These are phyloP conservation scores for Fregata magnificens DNA, from an alignment of 2,113 vertebrate species.

Conservation along the genomic window DNA sequence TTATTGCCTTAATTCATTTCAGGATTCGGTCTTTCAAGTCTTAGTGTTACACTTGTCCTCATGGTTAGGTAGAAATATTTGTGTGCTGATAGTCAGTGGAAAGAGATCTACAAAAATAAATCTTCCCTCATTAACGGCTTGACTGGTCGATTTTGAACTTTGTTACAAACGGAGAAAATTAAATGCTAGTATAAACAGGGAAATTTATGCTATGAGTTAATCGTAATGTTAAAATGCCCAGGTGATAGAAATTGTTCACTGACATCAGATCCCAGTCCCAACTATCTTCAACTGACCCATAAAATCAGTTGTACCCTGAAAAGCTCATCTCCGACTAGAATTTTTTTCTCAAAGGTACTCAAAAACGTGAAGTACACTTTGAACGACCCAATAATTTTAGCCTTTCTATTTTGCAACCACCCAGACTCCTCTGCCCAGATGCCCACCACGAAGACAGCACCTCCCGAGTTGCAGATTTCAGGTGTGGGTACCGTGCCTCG, in stretches of 20 bases:
- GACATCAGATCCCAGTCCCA: background rate
- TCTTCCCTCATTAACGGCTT: constrained; percentile 18
- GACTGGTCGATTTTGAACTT: background rate
- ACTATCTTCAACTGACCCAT: background rate
- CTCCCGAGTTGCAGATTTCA: background rate
- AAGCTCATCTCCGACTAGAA: background rate
- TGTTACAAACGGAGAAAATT: background rate
- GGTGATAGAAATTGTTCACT: background rate
- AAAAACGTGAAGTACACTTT: background rate
- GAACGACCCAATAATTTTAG: background rate
- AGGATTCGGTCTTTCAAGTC: background rate
- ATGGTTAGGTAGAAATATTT: background rate
- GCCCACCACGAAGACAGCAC: accelerated
- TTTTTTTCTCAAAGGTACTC: background rate
- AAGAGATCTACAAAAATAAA: constrained; percentile 12
- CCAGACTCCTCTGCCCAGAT: background rate
- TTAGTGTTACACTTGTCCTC: background rate
- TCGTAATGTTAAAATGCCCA: background rate
- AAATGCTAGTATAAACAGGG: background rate
- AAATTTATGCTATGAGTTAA: constrained; percentile 18
- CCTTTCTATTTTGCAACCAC: background rate
- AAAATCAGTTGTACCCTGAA: background rate
- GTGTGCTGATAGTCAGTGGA: constrained; percentile 33
- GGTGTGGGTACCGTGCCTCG: background rate
- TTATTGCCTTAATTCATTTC: constrained; percentile 43